Percentiles rank a stretch among this genome's conserved stretches.
Evolutionary conservation across 2,888 invertebrate genomes (phyloP).

Genomic region (Drosophila tripunctata): DNA sequence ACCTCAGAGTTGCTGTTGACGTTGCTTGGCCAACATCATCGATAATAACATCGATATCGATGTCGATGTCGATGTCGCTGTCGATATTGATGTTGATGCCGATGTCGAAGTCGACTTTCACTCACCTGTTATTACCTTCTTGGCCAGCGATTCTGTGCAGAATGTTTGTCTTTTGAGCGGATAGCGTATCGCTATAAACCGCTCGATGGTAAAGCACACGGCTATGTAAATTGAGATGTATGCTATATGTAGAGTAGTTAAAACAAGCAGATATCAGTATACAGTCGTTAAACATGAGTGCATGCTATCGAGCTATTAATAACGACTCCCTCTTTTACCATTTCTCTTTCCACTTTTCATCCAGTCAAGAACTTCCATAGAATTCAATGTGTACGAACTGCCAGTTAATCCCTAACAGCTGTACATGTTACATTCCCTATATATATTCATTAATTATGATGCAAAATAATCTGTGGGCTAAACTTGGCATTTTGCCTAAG

Average conservation of each 20-base stretch:
- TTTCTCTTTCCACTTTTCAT: constrained; percentile 12
- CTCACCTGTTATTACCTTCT: constrained; percentile 86
- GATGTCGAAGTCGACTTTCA: constrained; percentile 13
- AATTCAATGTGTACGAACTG: neutral
- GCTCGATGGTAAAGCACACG: constrained; percentile 90
- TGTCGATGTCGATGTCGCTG: neutral
- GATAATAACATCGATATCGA: neutral
- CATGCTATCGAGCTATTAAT: constrained; percentile 52
- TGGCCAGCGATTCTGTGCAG: constrained; percentile 89
- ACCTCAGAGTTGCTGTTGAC: constrained; percentile 38
- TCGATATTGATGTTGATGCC: neutral
- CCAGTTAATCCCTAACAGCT: constrained; percentile 4
- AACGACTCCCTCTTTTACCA: constrained; percentile 7
- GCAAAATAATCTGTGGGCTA: neutral
- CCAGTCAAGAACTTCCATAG: constrained; percentile 21
- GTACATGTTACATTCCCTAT: neutral
- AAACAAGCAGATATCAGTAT: constrained; percentile 47
- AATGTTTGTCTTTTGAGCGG: constrained; percentile 89
- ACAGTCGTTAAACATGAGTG: constrained; percentile 31
- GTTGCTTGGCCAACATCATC: neutral
- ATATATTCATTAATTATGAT: constrained; percentile 13
- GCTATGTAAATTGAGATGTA: constrained; percentile 91
- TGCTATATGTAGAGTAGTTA: constrained; percentile 78
- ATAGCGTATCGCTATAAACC: constrained; percentile 91
- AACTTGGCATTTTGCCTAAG: neutral